Percentiles rank a stretch among this genome's conserved stretches.
Evolutionary conservation across 2,797 vertebrate genomes (phyloP).

Genomic region (Parauchenoglanis punctatus): DNA sequence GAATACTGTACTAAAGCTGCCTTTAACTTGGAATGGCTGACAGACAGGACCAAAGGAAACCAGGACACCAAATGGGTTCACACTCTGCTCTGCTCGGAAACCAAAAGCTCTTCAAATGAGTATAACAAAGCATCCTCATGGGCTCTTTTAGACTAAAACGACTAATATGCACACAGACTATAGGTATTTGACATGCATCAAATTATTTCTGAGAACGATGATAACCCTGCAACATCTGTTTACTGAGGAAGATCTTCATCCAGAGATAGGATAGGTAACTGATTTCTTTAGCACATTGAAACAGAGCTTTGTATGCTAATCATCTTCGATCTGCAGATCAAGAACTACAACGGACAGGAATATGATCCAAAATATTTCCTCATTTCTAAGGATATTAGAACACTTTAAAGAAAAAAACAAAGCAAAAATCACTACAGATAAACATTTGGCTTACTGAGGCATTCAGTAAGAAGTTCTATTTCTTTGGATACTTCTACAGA

Average conservation of each 20-base stretch:
- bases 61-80: slow-evolving; percentile 58
- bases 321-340: background rate
- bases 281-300: background rate
- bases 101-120: background rate
- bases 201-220: background rate
- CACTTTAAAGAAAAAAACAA: background rate
- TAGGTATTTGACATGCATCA: background rate
- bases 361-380: background rate
- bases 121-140: background rate
- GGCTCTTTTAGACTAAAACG: background rate
- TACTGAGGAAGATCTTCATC: background rate
- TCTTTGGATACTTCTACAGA: background rate
- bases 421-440: background rate
- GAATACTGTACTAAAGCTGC: slow-evolving; percentile 62
- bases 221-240: background rate
- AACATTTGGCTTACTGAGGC: background rate
- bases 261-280: background rate
- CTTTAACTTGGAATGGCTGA: slow-evolving; percentile 65
- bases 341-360: background rate
- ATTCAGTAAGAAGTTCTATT: too few species aligned
- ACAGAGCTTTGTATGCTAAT: background rate
- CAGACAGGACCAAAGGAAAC: slow-evolving; percentile 58
- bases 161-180: background rate
- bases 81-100: slow-evolving; percentile 37
- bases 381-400: background rate